Conservation (phyloP, 1,140 invertebrate species). For the Polypedilum pembai region DNA sequence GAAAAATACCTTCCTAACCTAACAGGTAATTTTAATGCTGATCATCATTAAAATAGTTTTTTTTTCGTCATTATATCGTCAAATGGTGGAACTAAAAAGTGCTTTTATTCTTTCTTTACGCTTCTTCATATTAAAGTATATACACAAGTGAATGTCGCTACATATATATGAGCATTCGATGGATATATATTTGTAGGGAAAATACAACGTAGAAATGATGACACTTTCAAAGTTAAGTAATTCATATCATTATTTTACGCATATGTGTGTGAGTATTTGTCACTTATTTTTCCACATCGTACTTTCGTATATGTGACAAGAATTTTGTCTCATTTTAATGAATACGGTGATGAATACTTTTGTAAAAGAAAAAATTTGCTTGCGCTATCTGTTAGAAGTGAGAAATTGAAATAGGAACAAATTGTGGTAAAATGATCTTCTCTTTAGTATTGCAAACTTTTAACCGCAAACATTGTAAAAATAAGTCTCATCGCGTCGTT, state of each 20-base stretch:
- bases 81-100: conserved; percentile 28
- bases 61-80: conserved; percentile 25
- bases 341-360: too few species aligned
- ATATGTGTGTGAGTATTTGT: background rate
- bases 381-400: too few species aligned
- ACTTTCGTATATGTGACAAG: background rate
- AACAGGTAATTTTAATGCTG: conserved; percentile 24
- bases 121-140: conserved; percentile 7
- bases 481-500: background rate
- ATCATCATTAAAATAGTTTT: conserved; percentile 25
- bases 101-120: conserved; percentile 22
- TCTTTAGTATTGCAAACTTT: background rate
- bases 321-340: too few species aligned
- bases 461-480: background rate
- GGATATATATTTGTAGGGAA: background rate
- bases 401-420: too few species aligned
- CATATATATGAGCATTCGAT: background rate
- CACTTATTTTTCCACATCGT: background rate
- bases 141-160: background rate
- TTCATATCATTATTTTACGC: conserved; percentile 22
- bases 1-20: conserved; percentile 28
- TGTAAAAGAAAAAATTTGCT: too few species aligned
- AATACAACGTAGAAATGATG: background rate
- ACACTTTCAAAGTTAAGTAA: conserved; percentile 27
- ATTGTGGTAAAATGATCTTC: too few species aligned